Evolutionary conservation across 2,113 vertebrate genomes (phyloP), one percentile per base, ranked within the genome.

Genomic region (Aspidoscelis tigris): DNA sequence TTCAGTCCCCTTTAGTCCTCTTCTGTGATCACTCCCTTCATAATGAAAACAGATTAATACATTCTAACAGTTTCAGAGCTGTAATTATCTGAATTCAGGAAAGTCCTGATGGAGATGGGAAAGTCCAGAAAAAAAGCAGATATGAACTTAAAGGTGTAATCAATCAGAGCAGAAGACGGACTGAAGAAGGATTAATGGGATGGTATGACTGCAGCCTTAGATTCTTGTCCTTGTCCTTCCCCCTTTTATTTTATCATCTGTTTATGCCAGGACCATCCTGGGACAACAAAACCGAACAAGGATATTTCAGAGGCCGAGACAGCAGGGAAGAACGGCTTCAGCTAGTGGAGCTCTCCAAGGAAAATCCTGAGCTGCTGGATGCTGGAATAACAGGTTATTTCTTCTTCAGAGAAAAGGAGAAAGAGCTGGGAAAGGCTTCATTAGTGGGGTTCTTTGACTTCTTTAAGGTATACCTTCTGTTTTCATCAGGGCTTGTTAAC

Each of bases 401-500:
- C 95, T 99, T 99, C 93, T 99, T 99, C 92, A 95, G 97, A 81
- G 98, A 99, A 86, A 93, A 96, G 84, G 98, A 99, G 92, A 96
- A 98, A 81, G 93, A 96, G 2, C 92, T 98, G 11, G 97, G 97
- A 53, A 99, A 97, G 92, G 94, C 95, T 22, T 94, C 95, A 0
- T 95, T 99, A 41, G 96, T 98, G 87, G 97, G 97, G 65, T 99
- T 99, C 95, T 99, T 99, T 94, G 97, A 99, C 93, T 99, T 98
- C 91, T 99, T 99, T 90, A 98, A 99, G 97, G 98, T 99, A 94
- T 70, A 80, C 76, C 58, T 89, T 20, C 83, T 83, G 50, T 90
- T 79, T 73, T 61, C 78, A 16, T 84, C 64, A 41, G 58, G 6
- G 44, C 64, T 88, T 73, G 2, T n/a, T 68, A 68, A 47, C 20